Conservation (phyloP, 2,888 invertebrate species). For the Rosalia funebris region DNA sequence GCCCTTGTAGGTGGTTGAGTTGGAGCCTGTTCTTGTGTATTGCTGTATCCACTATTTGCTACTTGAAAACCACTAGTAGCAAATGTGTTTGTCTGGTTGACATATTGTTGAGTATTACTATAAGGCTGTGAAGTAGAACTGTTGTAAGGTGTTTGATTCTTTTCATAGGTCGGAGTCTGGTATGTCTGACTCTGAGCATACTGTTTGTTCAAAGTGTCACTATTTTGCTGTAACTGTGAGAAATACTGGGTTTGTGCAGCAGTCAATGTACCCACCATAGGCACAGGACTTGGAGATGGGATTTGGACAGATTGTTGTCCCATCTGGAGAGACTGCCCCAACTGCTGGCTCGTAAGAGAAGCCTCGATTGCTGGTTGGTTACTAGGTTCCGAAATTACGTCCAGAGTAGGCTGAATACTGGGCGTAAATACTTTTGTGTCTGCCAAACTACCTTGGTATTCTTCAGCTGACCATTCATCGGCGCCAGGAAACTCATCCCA, state of each 20-base stretch:
- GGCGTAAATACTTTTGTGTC: slow-evolving; percentile 94
- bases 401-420: slow-evolving; percentile 64
- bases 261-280: slow-evolving; percentile 64
- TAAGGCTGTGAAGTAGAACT: slow-evolving; percentile 27
- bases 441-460: slow-evolving; percentile 92
- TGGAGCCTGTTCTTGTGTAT: slow-evolving; percentile 31
- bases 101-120: slow-evolving; percentile 37
- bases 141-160: slow-evolving; percentile 16
- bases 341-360: slow-evolving; percentile 31
- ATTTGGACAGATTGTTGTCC: slow-evolving; percentile 44
- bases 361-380: slow-evolving; percentile 38
- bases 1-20: slow-evolving; percentile 66
- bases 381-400: slow-evolving; percentile 34
- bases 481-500: slow-evolving; percentile 74
- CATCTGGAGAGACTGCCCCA: slow-evolving; percentile 38
- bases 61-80: slow-evolving; percentile 36
- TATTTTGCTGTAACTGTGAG: slow-evolving; percentile 69
- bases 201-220: slow-evolving; percentile 54
- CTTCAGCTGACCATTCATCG: slow-evolving; percentile 78
- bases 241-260: slow-evolving; percentile 71
- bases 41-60: slow-evolving; percentile 42
- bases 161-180: slow-evolving; percentile 44
- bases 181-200: slow-evolving; percentile 48
- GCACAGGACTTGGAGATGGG: slow-evolving; percentile 50
- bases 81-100: slow-evolving; percentile 39